Evolutionary conservation across 1,140 invertebrate genomes (phyloP).

Genomic region (Choristoneura fumiferana): DNA sequence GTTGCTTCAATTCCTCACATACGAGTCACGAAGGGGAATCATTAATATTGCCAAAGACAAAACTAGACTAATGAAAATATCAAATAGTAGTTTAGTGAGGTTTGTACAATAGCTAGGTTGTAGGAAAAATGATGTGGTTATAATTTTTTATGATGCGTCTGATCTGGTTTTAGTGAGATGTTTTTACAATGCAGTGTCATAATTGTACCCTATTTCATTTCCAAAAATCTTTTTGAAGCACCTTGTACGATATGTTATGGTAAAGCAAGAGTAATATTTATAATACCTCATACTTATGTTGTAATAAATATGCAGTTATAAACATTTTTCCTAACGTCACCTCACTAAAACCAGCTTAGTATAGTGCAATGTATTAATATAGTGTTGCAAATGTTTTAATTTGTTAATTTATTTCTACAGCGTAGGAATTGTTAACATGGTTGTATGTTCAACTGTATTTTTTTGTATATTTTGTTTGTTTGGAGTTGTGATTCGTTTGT

Average conservation of each 20-base stretch:
- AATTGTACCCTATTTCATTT: no score
- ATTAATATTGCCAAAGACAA: conserved; percentile 66
- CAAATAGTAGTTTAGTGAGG: conserved; percentile 39
- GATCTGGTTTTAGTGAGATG: conserved; percentile 7
- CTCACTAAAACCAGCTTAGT: conserved; percentile 10
- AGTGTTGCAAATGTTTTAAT: conserved; percentile 24
- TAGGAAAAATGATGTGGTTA: conserved; percentile 31
- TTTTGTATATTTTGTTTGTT: conserved; percentile 54
- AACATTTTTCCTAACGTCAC: background rate
- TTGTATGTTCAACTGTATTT: conserved; percentile 49
- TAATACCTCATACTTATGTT: no score
- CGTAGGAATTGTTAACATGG: conserved; percentile 60
- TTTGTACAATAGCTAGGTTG: conserved; percentile 53
- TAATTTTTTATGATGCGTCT: conserved; percentile 21
- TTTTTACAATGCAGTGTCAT: no score
- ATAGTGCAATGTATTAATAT: conserved; percentile 23
- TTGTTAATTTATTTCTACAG: conserved; percentile 38
- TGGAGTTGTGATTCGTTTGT: conserved; percentile 55
- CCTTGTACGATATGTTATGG: no score
- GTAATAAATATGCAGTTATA: no score
- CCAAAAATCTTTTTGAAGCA: no score
- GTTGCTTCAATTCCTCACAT: conserved; percentile 7
- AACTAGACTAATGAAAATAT: conserved; percentile 43
- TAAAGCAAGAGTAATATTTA: no score
- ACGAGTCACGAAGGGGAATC: conserved; percentile 12